A percentile compares a stretch with the other conserved stretches of the same genome.
Conservation (phyloP, 2,113 vertebrate genomes). For the Pelecanus crispus region DNA sequence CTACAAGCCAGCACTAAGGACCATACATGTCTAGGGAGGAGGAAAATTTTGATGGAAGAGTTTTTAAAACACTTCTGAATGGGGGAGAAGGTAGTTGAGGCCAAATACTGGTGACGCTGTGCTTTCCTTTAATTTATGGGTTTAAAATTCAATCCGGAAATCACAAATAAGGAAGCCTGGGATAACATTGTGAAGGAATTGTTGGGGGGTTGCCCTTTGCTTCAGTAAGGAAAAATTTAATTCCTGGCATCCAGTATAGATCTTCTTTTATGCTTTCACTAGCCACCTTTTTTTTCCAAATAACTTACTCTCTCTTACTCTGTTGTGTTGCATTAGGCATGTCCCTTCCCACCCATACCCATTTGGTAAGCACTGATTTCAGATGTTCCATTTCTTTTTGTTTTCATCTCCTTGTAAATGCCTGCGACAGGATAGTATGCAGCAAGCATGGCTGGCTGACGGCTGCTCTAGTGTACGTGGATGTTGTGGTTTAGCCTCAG, state of each 20-base stretch:
- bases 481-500: no score
- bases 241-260: background rate
- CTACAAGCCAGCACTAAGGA: background rate
- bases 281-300: background rate
- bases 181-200: background rate
- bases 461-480: background rate
- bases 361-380: background rate
- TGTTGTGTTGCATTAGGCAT: fast-evolving
- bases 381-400: background rate
- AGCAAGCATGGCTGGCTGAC: fast-evolving
- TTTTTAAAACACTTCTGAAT: background rate
- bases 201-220: background rate
- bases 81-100: background rate
- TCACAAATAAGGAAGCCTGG: background rate
- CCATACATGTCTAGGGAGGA: background rate
- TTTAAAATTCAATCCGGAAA: background rate
- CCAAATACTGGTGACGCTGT: background rate
- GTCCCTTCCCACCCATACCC: background rate
- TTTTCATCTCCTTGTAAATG: background rate
- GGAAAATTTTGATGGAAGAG: background rate
- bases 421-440: no score
- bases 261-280: background rate
- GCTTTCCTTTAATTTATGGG: background rate
- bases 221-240: background rate
- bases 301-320: background rate